Conservation (phyloP, 2,888 invertebrate species). For the Zeuzera pyrina region DNA sequence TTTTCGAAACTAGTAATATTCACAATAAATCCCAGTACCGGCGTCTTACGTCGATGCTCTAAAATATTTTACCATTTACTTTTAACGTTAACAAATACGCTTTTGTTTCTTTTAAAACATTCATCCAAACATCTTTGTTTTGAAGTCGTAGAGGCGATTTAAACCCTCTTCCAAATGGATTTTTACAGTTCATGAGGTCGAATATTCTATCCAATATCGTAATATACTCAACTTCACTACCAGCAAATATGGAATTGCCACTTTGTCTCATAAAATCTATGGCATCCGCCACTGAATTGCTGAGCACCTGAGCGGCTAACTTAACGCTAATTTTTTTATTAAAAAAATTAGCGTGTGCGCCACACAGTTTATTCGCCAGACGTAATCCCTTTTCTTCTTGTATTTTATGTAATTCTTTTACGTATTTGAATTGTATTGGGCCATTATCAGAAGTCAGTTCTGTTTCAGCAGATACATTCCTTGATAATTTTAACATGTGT, state of each 20-base stretch:
- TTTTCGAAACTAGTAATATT: too few species aligned
- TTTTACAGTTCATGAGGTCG: too few species aligned
- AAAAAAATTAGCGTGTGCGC: slow-evolving; percentile 8
- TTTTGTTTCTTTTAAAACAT: too few species aligned
- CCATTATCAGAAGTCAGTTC: slow-evolving; percentile 2
- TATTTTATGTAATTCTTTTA: slow-evolving; percentile 11
- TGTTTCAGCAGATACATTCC: slow-evolving; percentile 11
- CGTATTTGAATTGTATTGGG: slow-evolving; percentile 1
- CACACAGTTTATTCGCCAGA: slow-evolving; percentile 6
- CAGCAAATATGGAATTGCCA: slow-evolving; percentile 8
- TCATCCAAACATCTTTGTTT: too few species aligned
- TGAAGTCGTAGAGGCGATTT: too few species aligned
- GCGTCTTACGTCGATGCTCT: too few species aligned
- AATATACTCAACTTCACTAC: slow-evolving; percentile 10
- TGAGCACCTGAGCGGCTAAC: slow-evolving; percentile 12
- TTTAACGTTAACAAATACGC: too few species aligned
- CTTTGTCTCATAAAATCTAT: slow-evolving; percentile 10
- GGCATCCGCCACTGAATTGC: slow-evolving; percentile 13
- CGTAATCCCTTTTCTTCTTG: slow-evolving; percentile 15
- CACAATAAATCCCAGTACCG: too few species aligned
- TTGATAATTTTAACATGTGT: slow-evolving; percentile 12
- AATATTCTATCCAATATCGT: neutral
- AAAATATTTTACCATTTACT: too few species aligned
- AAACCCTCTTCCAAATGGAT: too few species aligned
- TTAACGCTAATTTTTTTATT: slow-evolving; percentile 14